phyloP scores from a whole-genome alignment of 2,888 invertebrate species.

The Drosophila melanosoma region DNA sequence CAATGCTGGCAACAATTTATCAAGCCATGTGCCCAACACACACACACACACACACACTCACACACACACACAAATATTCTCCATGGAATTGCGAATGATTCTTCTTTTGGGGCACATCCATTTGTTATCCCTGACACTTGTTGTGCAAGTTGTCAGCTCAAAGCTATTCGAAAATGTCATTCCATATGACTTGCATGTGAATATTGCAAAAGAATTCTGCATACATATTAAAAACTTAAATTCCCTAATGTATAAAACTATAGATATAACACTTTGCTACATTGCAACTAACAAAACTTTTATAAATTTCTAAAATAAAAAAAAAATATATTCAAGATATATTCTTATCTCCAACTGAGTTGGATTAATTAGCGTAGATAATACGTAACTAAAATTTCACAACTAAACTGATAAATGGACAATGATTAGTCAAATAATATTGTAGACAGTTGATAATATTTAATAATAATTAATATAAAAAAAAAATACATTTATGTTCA shows the following conservation, averaged over 20 bases:
- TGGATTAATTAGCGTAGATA: background rate
- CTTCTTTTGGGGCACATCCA: constrained; percentile 38
- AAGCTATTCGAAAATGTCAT: constrained; percentile 36
- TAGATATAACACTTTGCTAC: background rate
- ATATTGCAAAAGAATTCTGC: constrained; percentile 10
- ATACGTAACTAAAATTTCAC: background rate
- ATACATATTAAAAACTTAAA: background rate
- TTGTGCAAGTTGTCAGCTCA: constrained; percentile 24
- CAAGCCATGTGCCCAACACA: constrained; percentile 40
- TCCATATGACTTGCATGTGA: constrained; percentile 3
- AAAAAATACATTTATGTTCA: background rate
- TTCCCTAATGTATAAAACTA: background rate
- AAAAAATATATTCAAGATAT: background rate
- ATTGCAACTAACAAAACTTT: background rate
- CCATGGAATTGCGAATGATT: constrained; percentile 21
- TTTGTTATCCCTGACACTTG: constrained; percentile 54
- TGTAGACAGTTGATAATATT: background rate
- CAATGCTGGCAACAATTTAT: constrained; percentile 61
- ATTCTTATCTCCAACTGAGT: background rate
- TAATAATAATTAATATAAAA: too few relatives aligned
- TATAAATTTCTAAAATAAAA: background rate
- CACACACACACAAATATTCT: constrained; percentile 5
- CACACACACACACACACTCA: background rate
- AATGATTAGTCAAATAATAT: background rate
- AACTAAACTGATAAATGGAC: background rate